phyloP scores from a whole-genome alignment of 2,797 vertebrate species.

The Enteromius unitaeniatus region DNA sequence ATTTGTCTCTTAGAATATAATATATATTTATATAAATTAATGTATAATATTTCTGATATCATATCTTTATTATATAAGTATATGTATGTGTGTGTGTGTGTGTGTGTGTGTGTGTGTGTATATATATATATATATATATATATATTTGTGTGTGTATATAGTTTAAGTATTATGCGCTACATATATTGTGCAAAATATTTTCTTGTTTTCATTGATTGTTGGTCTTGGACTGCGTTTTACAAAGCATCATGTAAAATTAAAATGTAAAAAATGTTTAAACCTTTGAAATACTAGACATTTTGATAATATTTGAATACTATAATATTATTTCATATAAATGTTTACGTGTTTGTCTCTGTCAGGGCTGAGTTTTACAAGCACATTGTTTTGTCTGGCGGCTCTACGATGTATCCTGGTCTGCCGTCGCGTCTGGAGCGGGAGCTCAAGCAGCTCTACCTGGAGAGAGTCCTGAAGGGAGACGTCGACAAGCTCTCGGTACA shows the following conservation, averaged over 20 bases:
- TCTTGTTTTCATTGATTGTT: not conserved
- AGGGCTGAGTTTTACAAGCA: constrained; percentile 99
- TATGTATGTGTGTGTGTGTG: not conserved
- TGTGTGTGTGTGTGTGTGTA: too few relatives aligned
- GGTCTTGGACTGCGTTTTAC: not conserved
- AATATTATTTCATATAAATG: not conserved
- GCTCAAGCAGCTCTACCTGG: constrained; percentile 97
- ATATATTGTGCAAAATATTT: not conserved
- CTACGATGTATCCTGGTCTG: constrained; percentile 98
- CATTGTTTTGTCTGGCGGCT: constrained; percentile 96
- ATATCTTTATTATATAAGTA: not conserved
- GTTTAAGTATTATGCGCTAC: too few relatives aligned
- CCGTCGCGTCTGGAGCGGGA: constrained; percentile 96
- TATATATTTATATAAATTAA: not conserved
- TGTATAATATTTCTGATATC: too few relatives aligned
- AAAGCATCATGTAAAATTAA: not conserved
- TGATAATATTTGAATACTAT: not conserved
- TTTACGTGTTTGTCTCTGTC: constrained; percentile 12
- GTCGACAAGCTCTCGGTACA: constrained; percentile 98
- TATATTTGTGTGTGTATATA: too few relatives aligned
- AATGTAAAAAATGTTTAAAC: not conserved
- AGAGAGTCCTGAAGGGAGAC: constrained; percentile 96
- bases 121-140: too few relatives aligned
- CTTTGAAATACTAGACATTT: not conserved
- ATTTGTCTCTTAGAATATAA: not conserved